Evolutionary conservation across 2,113 vertebrate species (phyloP).

Genomic region (Corythoichthys haematopterus): DNA sequence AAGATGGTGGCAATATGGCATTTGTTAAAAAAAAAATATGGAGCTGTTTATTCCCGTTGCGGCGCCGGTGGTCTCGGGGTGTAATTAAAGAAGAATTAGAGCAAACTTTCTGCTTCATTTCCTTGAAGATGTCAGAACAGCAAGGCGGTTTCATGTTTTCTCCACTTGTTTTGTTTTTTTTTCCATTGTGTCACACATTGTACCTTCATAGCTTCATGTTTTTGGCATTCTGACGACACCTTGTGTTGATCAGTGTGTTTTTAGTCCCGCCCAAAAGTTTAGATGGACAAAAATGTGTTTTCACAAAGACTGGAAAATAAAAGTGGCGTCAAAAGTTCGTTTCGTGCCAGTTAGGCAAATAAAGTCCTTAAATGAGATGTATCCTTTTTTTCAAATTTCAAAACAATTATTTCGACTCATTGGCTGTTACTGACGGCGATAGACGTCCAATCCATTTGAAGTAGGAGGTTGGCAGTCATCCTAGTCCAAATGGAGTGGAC

Average conservation of each 20-base stretch:
- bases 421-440: no score
- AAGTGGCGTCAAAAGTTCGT: not conserved
- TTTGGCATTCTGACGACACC: not conserved
- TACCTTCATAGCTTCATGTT: not conserved
- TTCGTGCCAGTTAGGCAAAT: not conserved
- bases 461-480: no score
- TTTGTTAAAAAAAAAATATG: conserved; percentile 8
- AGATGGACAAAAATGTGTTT: not conserved
- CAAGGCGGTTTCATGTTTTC: not conserved
- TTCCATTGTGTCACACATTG: not conserved
- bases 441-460: no score
- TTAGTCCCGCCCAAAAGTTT: not conserved
- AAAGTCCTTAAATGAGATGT: no score
- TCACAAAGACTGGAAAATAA: not conserved
- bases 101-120: conserved; percentile 7
- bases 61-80: conserved; percentile 1
- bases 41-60: conserved; percentile 9
- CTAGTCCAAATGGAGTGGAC: no score
- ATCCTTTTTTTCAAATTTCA: no score
- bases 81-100: conserved; percentile 18
- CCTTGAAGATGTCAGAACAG: conserved; percentile 1
- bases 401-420: no score
- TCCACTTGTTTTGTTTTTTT: not conserved
- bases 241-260: not conserved
- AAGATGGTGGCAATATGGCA: conserved; percentile 8